phyloP scores from a whole-genome alignment of 2,888 invertebrate genomes.

The Deroplatys truncata region DNA sequence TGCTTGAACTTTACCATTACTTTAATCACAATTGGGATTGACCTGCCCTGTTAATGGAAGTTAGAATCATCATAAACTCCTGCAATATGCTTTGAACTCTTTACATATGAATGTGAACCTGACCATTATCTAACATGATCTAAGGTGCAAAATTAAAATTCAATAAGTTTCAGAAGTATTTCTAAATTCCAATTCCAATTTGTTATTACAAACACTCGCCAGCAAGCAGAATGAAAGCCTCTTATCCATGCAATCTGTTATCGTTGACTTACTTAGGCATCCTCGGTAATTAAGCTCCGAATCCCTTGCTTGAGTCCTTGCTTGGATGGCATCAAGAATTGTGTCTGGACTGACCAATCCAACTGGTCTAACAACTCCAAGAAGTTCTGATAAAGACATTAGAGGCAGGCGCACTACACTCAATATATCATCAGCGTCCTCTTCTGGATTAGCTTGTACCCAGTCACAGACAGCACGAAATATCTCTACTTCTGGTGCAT shows the following conservation, averaged over 20 bases:
- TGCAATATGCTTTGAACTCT: no score
- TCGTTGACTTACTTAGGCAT: slow-evolving; percentile 56
- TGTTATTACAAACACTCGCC: no score
- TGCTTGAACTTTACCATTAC: no score
- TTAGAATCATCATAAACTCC: no score
- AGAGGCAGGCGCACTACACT: slow-evolving; percentile 70
- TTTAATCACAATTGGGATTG: no score
- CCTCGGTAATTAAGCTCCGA: slow-evolving; percentile 83
- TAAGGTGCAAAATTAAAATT: no score
- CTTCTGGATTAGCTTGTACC: slow-evolving; percentile 73
- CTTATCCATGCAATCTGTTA: background rate
- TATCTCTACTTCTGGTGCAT: slow-evolving; percentile 92
- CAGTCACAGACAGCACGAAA: slow-evolving; percentile 86
- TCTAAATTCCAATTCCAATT: no score
- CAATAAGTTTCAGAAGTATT: no score
- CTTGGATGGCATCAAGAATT: slow-evolving; percentile 90
- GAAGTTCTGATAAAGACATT: slow-evolving; percentile 81
- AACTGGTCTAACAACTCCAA: slow-evolving; percentile 85
- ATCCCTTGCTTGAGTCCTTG: slow-evolving; percentile 73
- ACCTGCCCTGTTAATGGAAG: no score
- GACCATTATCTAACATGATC: no score
- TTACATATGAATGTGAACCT: no score
- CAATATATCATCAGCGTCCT: slow-evolving; percentile 41
- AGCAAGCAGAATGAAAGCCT: no score
- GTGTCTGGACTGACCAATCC: slow-evolving; percentile 82